Conservation (phyloP, 1,140 invertebrate species). For the Drosophila pruinosa region DNA sequence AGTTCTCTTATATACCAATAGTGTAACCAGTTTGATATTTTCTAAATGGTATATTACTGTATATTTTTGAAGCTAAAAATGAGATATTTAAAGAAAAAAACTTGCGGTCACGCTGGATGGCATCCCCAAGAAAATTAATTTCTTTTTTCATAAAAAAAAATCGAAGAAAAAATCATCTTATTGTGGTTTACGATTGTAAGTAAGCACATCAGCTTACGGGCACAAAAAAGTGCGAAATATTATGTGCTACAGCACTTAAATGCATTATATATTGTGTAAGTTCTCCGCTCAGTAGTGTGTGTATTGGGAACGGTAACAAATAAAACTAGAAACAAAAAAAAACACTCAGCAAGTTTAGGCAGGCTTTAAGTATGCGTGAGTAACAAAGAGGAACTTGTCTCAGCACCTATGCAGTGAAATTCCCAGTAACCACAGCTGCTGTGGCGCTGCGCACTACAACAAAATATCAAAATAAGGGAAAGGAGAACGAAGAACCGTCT, state of each 20-base stretch:
- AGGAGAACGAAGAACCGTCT: constrained; percentile 68
- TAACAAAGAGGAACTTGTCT: constrained; percentile 47
- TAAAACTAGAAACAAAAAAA: constrained; percentile 21
- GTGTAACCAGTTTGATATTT: background rate
- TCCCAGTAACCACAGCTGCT: constrained; percentile 23
- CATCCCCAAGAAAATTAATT: constrained; percentile 11
- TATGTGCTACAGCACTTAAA: constrained; percentile 19
- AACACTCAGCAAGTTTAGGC: constrained; percentile 16
- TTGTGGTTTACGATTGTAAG: constrained; percentile 4
- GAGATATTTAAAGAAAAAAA: no score
- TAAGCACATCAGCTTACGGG: background rate
- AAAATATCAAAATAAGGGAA: constrained; percentile 49
- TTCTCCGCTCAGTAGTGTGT: background rate
- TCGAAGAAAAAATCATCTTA: constrained; percentile 23
- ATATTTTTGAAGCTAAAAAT: background rate
- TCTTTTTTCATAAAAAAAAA: constrained; percentile 36
- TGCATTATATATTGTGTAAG: constrained; percentile 57
- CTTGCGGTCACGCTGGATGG: background rate
- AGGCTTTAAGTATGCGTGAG: constrained; percentile 9
- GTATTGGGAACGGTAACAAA: background rate
- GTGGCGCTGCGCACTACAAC: constrained; percentile 17
- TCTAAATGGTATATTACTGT: background rate
- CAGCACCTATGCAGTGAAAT: constrained; percentile 18
- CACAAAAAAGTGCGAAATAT: background rate
- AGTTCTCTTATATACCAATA: no score